These are phyloP conservation scores for Sebastes trivittatus DNA, from an alignment of 2,797 vertebrate species.

Conservation along the genomic window DNA sequence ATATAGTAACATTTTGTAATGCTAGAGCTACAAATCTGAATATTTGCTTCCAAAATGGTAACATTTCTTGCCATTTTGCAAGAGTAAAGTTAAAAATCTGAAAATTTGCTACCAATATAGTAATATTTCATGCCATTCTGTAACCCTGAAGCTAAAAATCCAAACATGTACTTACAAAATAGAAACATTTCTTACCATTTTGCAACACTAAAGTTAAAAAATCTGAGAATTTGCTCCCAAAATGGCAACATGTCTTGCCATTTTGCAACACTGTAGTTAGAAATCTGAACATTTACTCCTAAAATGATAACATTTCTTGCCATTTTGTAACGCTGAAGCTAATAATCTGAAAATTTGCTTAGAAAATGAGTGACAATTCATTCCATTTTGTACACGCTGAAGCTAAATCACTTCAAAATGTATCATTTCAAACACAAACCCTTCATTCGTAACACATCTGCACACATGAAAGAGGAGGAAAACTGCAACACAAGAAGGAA, in stretches of 20 bases:
- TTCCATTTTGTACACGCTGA: neutral
- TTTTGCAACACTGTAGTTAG: neutral
- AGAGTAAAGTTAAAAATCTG: neutral
- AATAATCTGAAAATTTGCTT: neutral
- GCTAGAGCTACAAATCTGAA: neutral
- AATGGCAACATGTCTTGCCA: accelerated
- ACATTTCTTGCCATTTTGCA: neutral
- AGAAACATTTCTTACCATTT: no score
- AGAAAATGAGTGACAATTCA: neutral
- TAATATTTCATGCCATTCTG: neutral
- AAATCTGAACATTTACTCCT: neutral
- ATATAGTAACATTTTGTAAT: neutral
- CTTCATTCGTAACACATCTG: neutral
- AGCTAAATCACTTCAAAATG: neutral
- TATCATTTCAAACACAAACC: neutral
- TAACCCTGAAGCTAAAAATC: no score
- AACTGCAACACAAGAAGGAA: neutral
- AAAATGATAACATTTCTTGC: neutral
- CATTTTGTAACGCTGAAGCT: accelerated
- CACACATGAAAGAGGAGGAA: neutral
- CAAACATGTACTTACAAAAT: neutral
- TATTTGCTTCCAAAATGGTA: neutral
- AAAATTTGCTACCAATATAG: neutral
- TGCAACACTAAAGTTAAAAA: no score
- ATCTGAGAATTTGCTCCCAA: no score